A percentile compares a stretch with the other conserved stretches of the same genome.
These are phyloP conservation scores for Biston stratarius DNA, from an alignment of 2,888 invertebrate species.

Conservation along the genomic window DNA sequence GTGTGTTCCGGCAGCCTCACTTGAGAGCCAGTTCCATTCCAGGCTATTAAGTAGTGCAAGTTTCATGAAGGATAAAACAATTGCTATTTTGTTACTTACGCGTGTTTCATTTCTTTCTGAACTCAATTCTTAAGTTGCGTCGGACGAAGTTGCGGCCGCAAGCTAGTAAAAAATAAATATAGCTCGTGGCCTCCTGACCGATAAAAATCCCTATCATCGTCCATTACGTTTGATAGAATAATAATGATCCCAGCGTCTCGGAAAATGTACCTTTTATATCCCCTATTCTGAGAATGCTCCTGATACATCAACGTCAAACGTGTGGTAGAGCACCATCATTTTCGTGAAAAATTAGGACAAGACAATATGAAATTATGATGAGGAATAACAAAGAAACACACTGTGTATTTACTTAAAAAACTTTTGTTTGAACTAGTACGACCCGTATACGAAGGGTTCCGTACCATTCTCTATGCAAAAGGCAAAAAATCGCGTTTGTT, in stretches of 20 bases:
- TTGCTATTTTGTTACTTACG: too few relatives aligned
- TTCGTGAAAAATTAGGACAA: not conserved
- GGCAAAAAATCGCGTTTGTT: too few relatives aligned
- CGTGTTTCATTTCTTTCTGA: too few relatives aligned
- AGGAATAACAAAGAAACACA: not conserved
- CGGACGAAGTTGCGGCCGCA: not conserved
- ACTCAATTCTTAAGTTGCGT: too few relatives aligned
- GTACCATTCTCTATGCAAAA: too few relatives aligned
- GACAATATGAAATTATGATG: slow-evolving; percentile 12
- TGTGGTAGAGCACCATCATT: slow-evolving; percentile 9
- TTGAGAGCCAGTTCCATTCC: too few relatives aligned
- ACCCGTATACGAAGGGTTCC: too few relatives aligned
- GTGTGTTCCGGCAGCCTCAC: too few relatives aligned
- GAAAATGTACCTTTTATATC: slow-evolving; percentile 31
- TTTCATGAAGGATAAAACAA: too few relatives aligned
- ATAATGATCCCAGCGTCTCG: slow-evolving; percentile 25
- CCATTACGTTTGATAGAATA: slow-evolving; percentile 27
- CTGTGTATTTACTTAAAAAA: too few relatives aligned
- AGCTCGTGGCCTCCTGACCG: slow-evolving; percentile 10
- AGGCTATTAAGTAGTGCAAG: too few relatives aligned
- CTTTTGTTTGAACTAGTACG: too few relatives aligned
- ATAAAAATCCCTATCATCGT: slow-evolving; percentile 18
- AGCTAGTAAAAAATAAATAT: not conserved
- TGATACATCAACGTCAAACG: slow-evolving; percentile 31
- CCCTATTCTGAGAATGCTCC: slow-evolving; percentile 29